Evolutionary conservation across 1,140 invertebrate genomes (phyloP).

Genomic region (Nixonia krombeini): DNA sequence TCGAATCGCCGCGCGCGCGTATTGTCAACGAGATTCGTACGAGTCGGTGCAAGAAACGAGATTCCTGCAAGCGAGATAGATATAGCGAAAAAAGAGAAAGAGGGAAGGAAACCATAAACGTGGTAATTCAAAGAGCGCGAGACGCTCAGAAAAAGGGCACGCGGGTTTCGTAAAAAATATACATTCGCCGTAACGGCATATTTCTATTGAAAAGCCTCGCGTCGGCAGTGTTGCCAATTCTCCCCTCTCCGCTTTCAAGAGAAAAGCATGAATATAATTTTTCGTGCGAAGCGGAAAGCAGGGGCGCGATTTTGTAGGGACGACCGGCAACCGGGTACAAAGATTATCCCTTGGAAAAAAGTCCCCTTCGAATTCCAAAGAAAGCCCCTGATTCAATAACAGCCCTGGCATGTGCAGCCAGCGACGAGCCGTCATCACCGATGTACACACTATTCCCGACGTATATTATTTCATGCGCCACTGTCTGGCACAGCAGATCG

Average conservation of each 20-base stretch:
- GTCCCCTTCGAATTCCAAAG: constrained; percentile 34
- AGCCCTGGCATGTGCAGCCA: not conserved
- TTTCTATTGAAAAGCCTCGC: constrained; percentile 22
- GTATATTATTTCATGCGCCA: constrained; percentile 8
- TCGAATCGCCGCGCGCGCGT: too few relatives aligned
- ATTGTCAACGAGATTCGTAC: too few relatives aligned
- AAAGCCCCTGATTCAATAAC: constrained; percentile 40
- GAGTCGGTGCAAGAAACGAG: too few relatives aligned
- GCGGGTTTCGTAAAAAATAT: not conserved
- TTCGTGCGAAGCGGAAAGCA: constrained; percentile 3
- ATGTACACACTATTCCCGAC: not conserved
- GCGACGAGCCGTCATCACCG: not conserved
- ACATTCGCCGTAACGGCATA: constrained; percentile 13
- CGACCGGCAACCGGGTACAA: constrained; percentile 10
- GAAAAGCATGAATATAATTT: not conserved
- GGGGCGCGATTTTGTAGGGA: constrained; percentile 37
- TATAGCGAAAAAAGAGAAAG: too few relatives aligned
- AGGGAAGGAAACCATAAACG: too few relatives aligned
- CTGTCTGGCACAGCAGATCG: constrained; percentile 9
- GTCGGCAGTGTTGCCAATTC: not conserved
- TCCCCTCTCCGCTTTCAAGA: constrained; percentile 8
- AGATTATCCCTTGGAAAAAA: constrained; percentile 38
- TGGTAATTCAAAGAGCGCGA: too few relatives aligned
- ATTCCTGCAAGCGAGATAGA: too few relatives aligned
- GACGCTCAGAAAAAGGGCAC: not conserved